Conservation (phyloP, 1,140 invertebrate species). For the Cotesia typhae region DNA sequence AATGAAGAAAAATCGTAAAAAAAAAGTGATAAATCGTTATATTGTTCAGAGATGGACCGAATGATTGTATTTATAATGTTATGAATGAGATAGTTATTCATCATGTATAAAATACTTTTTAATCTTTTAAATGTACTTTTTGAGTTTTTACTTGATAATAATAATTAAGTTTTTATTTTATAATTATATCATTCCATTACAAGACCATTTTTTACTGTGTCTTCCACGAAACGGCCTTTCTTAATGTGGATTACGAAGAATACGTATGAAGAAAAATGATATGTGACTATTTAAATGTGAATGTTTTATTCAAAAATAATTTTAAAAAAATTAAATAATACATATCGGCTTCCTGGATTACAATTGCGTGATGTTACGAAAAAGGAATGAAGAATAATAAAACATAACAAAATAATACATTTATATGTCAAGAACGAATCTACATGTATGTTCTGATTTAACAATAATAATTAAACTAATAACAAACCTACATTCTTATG, state of each 20-base stretch:
- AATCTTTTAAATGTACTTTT: background rate
- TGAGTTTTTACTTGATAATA: background rate
- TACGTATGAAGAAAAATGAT: constrained; percentile 33
- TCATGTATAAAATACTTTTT: constrained; percentile 40
- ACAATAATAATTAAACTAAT: too few species aligned
- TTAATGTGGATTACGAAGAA: constrained; percentile 45
- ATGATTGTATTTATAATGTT: constrained; percentile 45
- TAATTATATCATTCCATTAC: constrained; percentile 40
- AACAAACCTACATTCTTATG: constrained; percentile 38
- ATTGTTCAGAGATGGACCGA: constrained; percentile 37
- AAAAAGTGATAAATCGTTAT: constrained; percentile 32
- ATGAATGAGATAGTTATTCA: constrained; percentile 41
- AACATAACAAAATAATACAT: constrained; percentile 15
- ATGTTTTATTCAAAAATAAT: constrained; percentile 36
- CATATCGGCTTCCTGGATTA: constrained; percentile 37
- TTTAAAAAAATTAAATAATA: constrained; percentile 24
- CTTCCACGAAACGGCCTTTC: constrained; percentile 46
- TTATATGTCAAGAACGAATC: constrained; percentile 38
- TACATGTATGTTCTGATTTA: constrained; percentile 38
- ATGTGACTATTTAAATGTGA: constrained; percentile 30
- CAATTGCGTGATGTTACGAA: constrained; percentile 16
- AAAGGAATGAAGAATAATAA: background rate
- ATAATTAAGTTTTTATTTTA: constrained; percentile 32
- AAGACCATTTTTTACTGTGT: constrained; percentile 46
- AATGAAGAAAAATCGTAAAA: background rate